These are phyloP conservation scores for Mustela nigripes DNA, from an alignment of 2,113 vertebrate genomes.

Conservation along the genomic window DNA sequence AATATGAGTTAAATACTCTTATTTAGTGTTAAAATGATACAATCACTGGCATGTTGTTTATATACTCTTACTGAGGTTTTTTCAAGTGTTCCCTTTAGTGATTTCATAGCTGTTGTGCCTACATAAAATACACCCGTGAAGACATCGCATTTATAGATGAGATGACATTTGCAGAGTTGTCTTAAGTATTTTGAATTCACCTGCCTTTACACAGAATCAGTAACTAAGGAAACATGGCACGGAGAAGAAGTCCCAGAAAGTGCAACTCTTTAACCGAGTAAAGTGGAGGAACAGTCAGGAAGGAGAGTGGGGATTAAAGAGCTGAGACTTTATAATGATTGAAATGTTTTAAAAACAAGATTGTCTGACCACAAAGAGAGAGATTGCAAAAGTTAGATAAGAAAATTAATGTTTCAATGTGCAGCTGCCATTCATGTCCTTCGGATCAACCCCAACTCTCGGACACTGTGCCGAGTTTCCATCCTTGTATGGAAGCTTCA, in stretches of 20 bases:
- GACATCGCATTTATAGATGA: not conserved
- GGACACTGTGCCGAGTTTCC: not conserved
- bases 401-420: not conserved
- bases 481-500: not conserved
- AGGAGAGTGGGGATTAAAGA: not conserved
- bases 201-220: not conserved
- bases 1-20: not conserved
- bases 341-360: not conserved
- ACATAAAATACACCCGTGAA: not conserved
- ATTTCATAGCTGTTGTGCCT: not conserved
- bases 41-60: not conserved
- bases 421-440: not conserved
- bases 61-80: not conserved
- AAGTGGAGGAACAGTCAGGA: not conserved
- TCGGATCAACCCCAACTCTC: not conserved
- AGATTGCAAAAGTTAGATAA: not conserved
- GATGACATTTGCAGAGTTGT: not conserved
- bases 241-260: not conserved
- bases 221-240: not conserved
- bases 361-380: not conserved
- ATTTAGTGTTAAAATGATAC: not conserved
- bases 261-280: not conserved
- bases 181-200: not conserved
- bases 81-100: not conserved
- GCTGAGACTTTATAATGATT: not conserved